Percentiles rank a stretch among this genome's conserved stretches.
These are phyloP conservation scores for Stenoptilia bipunctidactyla DNA, from an alignment of 2,888 invertebrate species.

Conservation along the genomic window DNA sequence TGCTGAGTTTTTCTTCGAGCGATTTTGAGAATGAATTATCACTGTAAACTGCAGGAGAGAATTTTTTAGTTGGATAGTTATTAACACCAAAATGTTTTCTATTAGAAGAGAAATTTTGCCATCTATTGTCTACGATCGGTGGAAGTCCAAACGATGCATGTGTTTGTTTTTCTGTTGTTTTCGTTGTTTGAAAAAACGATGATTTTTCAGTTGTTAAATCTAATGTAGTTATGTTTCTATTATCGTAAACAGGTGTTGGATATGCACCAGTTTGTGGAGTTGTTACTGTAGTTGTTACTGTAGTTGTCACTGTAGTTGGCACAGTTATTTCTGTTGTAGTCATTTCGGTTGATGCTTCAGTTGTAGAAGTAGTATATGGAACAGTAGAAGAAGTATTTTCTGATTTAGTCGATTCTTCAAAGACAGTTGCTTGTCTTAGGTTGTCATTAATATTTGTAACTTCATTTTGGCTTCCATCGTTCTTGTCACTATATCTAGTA, in stretches of 20 bases:
- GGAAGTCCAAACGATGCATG: constrained; percentile 8
- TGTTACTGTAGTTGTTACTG: constrained; percentile 7
- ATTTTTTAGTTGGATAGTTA: too few species aligned
- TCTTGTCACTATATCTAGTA: constrained; percentile 1
- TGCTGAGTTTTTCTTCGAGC: too few species aligned
- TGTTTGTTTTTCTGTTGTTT: constrained; percentile 7
- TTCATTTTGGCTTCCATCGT: not conserved
- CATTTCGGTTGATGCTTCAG: not conserved
- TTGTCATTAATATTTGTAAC: not conserved
- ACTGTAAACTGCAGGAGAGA: too few species aligned
- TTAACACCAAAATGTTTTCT: constrained; percentile 55
- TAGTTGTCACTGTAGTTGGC: not conserved
- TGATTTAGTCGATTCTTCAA: not conserved
- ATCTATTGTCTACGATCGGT: constrained; percentile 20
- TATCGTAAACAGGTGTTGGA: constrained; percentile 21
- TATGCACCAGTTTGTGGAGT: constrained; percentile 16
- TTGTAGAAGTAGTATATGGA: not conserved
- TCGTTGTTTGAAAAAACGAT: too few species aligned
- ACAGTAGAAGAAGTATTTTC: not conserved
- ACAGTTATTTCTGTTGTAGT: constrained; percentile 6
- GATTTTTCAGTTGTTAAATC: constrained; percentile 17
- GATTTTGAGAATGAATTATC: too few species aligned
- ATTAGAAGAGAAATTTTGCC: constrained; percentile 31
- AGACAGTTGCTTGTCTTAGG: not conserved
- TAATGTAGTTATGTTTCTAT: constrained; percentile 17